Evolutionary conservation across 2,113 vertebrate genomes (phyloP).

Genomic region (Xyliphius kryptos): DNA sequence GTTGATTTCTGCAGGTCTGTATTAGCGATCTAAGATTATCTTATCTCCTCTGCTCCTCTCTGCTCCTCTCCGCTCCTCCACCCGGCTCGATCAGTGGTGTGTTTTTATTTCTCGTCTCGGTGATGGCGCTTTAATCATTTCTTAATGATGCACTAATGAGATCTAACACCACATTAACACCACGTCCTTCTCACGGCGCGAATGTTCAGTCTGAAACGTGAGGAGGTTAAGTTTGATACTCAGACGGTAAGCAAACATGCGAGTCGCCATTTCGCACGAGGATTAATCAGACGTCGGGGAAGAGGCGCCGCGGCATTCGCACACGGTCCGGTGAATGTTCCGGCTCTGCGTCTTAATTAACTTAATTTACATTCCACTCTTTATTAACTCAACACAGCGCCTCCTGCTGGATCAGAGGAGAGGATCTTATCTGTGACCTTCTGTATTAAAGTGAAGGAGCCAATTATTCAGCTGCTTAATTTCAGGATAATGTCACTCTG

Average conservation of each 20-base stretch:
- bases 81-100: background rate
- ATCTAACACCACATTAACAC: slow-evolving; percentile 12
- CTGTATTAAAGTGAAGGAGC: too few species aligned
- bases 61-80: background rate
- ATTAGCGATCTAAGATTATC: slow-evolving; percentile 44
- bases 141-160: slow-evolving; percentile 18
- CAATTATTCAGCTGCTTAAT: too few species aligned
- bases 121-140: slow-evolving; percentile 3
- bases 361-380: too few species aligned
- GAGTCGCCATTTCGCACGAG: background rate
- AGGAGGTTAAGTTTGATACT: slow-evolving; percentile 9
- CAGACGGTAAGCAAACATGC: background rate
- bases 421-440: too few species aligned
- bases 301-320: background rate
- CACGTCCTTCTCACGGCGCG: background rate
- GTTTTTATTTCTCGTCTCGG: too few species aligned
- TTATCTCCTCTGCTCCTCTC: slow-evolving; percentile 41
- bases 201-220: slow-evolving; percentile 6
- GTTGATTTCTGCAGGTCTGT: slow-evolving; percentile 56
- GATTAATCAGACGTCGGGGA: background rate
- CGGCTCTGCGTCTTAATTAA: too few species aligned
- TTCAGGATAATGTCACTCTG: too few species aligned
- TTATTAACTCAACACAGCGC: too few species aligned
- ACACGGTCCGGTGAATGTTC: too few species aligned
- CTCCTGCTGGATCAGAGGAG: too few species aligned